phyloP scores from a whole-genome alignment of 2,797 vertebrate species.

The Champsocephalus gunnari region DNA sequence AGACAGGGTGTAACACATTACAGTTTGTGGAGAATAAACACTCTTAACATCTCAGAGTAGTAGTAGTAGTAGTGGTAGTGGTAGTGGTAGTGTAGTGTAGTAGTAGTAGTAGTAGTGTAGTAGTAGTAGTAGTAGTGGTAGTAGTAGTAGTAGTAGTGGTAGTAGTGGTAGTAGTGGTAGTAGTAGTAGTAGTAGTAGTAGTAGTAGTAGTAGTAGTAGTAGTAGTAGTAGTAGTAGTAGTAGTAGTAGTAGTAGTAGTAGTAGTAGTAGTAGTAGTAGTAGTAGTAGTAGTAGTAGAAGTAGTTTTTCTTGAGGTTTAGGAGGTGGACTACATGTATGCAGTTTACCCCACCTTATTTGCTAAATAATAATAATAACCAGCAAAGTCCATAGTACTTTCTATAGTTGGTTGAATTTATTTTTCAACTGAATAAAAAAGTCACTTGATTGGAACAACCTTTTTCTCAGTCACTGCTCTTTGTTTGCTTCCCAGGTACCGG shows the following conservation, averaged over 20 bases:
- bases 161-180: too few species aligned
- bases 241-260: neutral
- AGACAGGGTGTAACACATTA: neutral
- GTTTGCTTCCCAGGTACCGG: neutral
- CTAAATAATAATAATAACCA: neutral
- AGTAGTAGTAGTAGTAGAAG: neutral
- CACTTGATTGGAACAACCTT: too few species aligned
- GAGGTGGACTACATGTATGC: neutral
- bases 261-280: too few species aligned
- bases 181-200: too few species aligned
- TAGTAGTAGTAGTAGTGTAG: neutral
- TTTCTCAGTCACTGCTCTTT: neutral
- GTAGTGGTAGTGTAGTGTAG: neutral
- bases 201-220: too few species aligned
- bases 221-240: neutral
- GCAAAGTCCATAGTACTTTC: neutral
- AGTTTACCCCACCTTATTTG: neutral
- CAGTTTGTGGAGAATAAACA: too few species aligned
- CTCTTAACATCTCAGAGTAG: neutral
- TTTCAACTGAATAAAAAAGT: constrained; percentile 1
- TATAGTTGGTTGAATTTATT: neutral
- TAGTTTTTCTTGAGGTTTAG: neutral
- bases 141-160: too few species aligned
- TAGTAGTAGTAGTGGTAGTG: neutral
- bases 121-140: too few species aligned